phyloP scores from a whole-genome alignment of 2,888 invertebrate genomes.

The Callimorpha dominula region DNA sequence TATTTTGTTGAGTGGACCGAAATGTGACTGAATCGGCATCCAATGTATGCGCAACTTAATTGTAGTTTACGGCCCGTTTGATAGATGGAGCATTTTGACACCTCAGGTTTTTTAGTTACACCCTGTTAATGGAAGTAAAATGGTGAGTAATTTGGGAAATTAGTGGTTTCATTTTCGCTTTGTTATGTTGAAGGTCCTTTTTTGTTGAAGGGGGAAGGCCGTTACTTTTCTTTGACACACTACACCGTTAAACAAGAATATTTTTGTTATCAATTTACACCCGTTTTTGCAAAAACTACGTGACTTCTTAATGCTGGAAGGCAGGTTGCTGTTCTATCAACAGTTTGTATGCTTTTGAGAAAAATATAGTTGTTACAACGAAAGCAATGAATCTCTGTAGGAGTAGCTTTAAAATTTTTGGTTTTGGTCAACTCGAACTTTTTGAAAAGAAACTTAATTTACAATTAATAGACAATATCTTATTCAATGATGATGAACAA shows the following conservation, averaged over 20 bases:
- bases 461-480: too few species aligned
- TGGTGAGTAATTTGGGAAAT: constrained; percentile 42
- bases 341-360: too few species aligned
- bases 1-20: not conserved
- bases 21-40: not conserved
- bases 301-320: too few species aligned
- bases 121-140: constrained; percentile 46
- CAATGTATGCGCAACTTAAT: constrained; percentile 10
- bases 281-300: not conserved
- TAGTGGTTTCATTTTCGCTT: constrained; percentile 27
- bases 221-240: constrained; percentile 7
- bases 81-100: constrained; percentile 51
- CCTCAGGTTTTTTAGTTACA: constrained; percentile 43
- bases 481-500: too few species aligned
- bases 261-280: not conserved
- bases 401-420: too few species aligned
- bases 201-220: constrained; percentile 18
- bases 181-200: constrained; percentile 22
- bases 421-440: too few species aligned
- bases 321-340: too few species aligned
- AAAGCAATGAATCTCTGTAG: too few species aligned
- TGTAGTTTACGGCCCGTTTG: constrained; percentile 38
- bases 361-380: too few species aligned
- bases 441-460: too few species aligned
- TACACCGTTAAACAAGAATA: not conserved